These are phyloP conservation scores for Phaenicophaeus curvirostris DNA, from an alignment of 2,797 vertebrate genomes.

Conservation along the genomic window DNA sequence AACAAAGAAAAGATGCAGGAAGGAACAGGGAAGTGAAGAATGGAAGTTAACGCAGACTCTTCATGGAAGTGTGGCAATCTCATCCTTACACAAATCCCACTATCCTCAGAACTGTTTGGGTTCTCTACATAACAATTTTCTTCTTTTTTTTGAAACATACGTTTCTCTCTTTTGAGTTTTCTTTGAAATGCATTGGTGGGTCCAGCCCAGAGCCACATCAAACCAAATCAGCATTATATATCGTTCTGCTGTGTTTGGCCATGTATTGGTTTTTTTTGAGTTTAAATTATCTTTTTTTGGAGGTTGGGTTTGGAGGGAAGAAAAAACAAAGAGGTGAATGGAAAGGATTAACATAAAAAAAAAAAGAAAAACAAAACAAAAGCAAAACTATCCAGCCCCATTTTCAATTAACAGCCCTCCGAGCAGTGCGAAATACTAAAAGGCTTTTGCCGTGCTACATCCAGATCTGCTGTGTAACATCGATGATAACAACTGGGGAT, in stretches of 20 bases:
- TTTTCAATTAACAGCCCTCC: conserved; percentile 27
- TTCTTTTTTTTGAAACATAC: background rate
- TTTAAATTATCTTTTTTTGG: background rate
- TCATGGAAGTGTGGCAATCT: conserved; percentile 8
- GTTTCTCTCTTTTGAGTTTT: background rate
- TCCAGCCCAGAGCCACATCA: conserved; percentile 43
- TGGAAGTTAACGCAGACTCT: conserved; percentile 29
- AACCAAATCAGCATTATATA: conserved; percentile 5
- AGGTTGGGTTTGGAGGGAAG: background rate
- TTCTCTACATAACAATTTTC: background rate
- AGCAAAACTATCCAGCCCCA: background rate
- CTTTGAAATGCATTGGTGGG: background rate
- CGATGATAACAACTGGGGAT: conserved; percentile 41
- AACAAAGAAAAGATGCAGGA: conserved; percentile 16
- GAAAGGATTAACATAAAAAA: background rate
- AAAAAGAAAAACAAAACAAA: background rate
- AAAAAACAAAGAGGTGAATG: background rate
- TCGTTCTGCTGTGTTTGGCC: background rate
- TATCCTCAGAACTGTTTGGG: background rate
- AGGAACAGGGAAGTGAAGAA: background rate
- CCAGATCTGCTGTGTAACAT: background rate
- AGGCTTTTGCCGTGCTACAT: conserved; percentile 28
- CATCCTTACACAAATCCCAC: background rate
- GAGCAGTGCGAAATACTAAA: conserved; percentile 32
- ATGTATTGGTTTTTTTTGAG: background rate